phyloP scores from a whole-genome alignment of 2,888 invertebrate species.

The Trilocha varians region DNA sequence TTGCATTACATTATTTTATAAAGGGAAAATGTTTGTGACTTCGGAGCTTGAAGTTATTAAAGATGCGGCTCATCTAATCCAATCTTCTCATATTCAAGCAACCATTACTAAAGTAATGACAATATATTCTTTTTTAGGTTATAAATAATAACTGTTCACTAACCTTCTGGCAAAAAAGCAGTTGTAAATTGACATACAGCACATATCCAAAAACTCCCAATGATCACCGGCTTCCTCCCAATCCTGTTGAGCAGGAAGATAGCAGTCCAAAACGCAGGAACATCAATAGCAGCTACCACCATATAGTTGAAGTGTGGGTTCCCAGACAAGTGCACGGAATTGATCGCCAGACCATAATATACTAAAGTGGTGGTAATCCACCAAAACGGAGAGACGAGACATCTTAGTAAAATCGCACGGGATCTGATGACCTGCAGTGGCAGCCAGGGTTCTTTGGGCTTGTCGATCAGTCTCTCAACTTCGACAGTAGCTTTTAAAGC shows the following conservation, averaged over 20 bases:
- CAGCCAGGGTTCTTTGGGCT: slow-evolving; percentile 37
- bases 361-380: slow-evolving; percentile 77
- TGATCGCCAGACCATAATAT: slow-evolving; percentile 77
- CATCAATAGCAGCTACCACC: slow-evolving; percentile 74
- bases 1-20: too few species aligned
- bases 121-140: not conserved
- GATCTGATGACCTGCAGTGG: slow-evolving; percentile 39
- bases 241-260: slow-evolving; percentile 70
- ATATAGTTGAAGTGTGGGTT: slow-evolving; percentile 77
- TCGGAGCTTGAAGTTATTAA: too few species aligned
- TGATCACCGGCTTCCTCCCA: slow-evolving; percentile 74
- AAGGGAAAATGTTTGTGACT: too few species aligned
- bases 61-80: too few species aligned
- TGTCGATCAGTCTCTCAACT: slow-evolving; percentile 27
- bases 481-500: slow-evolving; percentile 32
- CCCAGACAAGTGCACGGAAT: slow-evolving; percentile 75
- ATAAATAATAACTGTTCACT: slow-evolving; percentile 7
- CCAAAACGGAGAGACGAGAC: slow-evolving; percentile 57
- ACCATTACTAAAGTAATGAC: too few species aligned
- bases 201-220: slow-evolving; percentile 70
- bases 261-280: slow-evolving; percentile 77
- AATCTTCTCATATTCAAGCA: too few species aligned
- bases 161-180: slow-evolving; percentile 67
- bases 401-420: slow-evolving; percentile 33
- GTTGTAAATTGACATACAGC: slow-evolving; percentile 71